These are phyloP conservation scores for Plotosus lineatus DNA, from an alignment of 2,113 vertebrate genomes.

Conservation along the genomic window DNA sequence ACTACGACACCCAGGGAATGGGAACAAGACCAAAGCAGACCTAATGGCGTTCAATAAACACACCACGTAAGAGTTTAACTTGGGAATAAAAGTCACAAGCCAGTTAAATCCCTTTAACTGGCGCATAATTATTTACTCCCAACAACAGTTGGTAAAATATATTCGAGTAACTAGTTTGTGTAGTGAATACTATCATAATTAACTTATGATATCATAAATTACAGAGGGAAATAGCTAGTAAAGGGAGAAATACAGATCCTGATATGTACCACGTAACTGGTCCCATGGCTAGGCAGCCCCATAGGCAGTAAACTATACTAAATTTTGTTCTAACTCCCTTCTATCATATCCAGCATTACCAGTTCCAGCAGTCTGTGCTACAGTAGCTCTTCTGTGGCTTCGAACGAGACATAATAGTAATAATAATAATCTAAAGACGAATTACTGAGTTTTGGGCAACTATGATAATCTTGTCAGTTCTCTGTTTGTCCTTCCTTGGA, in stretches of 20 bases:
- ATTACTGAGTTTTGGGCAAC: too few species aligned
- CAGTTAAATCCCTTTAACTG: constrained; percentile 2
- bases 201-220: constrained; percentile 60
- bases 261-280: too few species aligned
- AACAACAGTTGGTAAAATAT: constrained; percentile 59
- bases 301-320: too few species aligned
- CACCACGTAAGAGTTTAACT: constrained; percentile 13
- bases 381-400: too few species aligned
- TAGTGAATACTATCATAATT: constrained; percentile 62
- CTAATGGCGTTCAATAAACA: constrained; percentile 10
- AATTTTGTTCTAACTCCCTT: too few species aligned
- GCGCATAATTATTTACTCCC: constrained; percentile 60
- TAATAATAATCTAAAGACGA: too few species aligned
- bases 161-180: constrained; percentile 69
- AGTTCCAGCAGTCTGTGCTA: too few species aligned
- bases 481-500: too few species aligned
- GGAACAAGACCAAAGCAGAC: constrained; percentile 8
- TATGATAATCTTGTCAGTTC: too few species aligned
- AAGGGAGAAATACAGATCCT: neutral
- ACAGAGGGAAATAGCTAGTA: constrained; percentile 37
- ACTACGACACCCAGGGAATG: neutral
- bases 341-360: too few species aligned
- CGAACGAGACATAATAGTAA: too few species aligned
- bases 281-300: too few species aligned
- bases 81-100: constrained; percentile 48